These are phyloP conservation scores for Sarcophaga bullata DNA, from an alignment of 1,140 invertebrate genomes.

Conservation along the genomic window DNA sequence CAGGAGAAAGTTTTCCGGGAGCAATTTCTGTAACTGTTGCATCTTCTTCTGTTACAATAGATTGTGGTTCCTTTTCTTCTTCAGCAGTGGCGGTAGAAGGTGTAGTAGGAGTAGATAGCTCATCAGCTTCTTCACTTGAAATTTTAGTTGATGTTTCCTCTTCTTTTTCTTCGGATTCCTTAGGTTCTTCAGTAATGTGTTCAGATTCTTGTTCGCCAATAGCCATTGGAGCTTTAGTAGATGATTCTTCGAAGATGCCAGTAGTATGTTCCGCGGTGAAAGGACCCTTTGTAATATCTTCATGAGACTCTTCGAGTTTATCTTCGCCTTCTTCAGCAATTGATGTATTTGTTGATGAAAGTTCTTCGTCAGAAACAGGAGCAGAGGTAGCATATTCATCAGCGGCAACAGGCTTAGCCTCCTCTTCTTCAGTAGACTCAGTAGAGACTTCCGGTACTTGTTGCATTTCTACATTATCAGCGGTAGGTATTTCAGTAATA, in stretches of 20 bases:
- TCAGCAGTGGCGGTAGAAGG: slow-evolving; percentile 41
- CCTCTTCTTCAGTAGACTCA: background rate
- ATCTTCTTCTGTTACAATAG: background rate
- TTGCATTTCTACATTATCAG: slow-evolving; percentile 29
- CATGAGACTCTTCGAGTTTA: background rate
- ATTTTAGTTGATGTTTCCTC: slow-evolving; percentile 17
- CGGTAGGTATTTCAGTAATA: background rate
- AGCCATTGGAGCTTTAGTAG: slow-evolving; percentile 41
- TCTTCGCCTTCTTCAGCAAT: slow-evolving; percentile 2
- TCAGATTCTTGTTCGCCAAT: slow-evolving; percentile 44
- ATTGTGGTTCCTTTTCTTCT: slow-evolving; percentile 41
- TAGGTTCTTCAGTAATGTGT: slow-evolving; percentile 29
- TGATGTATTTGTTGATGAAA: background rate
- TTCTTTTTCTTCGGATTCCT: background rate
- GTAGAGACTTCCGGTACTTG: background rate
- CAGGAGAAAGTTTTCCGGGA: background rate
- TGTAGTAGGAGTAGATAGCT: slow-evolving; percentile 38
- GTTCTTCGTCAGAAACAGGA: background rate
- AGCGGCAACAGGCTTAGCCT: background rate
- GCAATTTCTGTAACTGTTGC: background rate
- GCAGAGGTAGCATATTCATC: slow-evolving; percentile 3
- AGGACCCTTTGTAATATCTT: slow-evolving; percentile 22
- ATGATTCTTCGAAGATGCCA: slow-evolving; percentile 40
- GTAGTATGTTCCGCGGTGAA: background rate
- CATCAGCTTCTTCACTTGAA: slow-evolving; percentile 3